These are phyloP conservation scores for Loripinus fragilis DNA, from an alignment of 2,888 invertebrate species.

Conservation along the genomic window DNA sequence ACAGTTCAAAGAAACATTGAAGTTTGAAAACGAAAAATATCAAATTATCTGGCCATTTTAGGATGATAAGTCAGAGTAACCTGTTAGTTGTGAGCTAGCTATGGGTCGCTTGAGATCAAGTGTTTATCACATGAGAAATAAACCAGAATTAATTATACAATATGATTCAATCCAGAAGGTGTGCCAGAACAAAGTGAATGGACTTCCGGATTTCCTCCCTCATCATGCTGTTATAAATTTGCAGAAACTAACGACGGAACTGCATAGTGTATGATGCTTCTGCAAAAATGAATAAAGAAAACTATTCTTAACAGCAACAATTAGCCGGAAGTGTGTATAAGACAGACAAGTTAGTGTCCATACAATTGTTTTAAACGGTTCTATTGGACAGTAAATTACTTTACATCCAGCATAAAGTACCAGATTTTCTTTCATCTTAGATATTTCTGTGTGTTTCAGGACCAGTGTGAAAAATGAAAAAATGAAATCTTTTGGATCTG, in stretches of 20 bases:
- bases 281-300: conserved; percentile 6
- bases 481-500: no score
- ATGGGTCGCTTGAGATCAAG: conserved; percentile 29
- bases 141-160: conserved; percentile 31
- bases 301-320: no score
- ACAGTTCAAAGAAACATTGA: conserved; percentile 29
- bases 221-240: conserved; percentile 28
- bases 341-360: no score
- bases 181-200: conserved; percentile 21
- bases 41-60: conserved; percentile 42
- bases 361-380: no score
- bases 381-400: no score
- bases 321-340: no score
- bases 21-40: conserved; percentile 33
- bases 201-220: conserved; percentile 24
- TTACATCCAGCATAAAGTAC: no score
- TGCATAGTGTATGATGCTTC: conserved; percentile 30
- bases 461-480: no score
- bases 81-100: conserved; percentile 34
- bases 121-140: conserved; percentile 16
- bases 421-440: no score
- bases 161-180: conserved; percentile 36
- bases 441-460: no score
- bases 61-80: conserved; percentile 9
- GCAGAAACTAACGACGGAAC: conserved; percentile 14